phyloP scores from a whole-genome alignment of 2,888 invertebrate species.

The Brachyptera putata region DNA sequence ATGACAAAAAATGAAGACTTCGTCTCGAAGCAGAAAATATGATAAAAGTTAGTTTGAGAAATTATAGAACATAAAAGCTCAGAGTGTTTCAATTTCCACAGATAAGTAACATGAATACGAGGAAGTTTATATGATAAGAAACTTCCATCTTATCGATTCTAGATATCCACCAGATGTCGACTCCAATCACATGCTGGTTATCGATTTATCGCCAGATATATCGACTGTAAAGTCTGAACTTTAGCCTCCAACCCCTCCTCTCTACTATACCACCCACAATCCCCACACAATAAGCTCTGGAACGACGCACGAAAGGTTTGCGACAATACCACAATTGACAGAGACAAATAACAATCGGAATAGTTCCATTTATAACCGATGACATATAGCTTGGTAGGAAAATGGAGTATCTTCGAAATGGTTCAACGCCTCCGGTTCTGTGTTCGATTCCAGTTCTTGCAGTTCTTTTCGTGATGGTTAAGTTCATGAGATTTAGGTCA shows the following conservation, averaged over 20 bases:
- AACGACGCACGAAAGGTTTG: not conserved
- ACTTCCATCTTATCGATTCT: not conserved
- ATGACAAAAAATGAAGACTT: not conserved
- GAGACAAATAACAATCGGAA: constrained; percentile 12
- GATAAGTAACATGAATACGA: not conserved
- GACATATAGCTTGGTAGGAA: too few species aligned
- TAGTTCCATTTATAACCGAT: too few species aligned
- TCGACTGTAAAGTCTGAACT: too few species aligned
- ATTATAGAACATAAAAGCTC: not conserved
- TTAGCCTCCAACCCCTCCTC: too few species aligned
- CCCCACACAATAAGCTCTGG: not conserved
- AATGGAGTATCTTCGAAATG: too few species aligned
- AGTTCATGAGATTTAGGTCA: too few species aligned
- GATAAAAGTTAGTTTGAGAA: constrained; percentile 1
- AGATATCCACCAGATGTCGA: not conserved
- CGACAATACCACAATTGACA: constrained; percentile 6
- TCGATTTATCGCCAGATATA: not conserved
- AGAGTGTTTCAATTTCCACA: not conserved
- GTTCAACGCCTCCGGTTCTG: too few species aligned
- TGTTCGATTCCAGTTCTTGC: too few species aligned
- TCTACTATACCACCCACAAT: too few species aligned
- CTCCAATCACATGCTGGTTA: not conserved
- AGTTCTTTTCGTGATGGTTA: too few species aligned
- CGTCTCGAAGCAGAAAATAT: not conserved
- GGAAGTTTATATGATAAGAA: not conserved